Evolutionary conservation across 2,113 vertebrate species (phyloP).

Genomic region (Aplodontia rufa): DNA sequence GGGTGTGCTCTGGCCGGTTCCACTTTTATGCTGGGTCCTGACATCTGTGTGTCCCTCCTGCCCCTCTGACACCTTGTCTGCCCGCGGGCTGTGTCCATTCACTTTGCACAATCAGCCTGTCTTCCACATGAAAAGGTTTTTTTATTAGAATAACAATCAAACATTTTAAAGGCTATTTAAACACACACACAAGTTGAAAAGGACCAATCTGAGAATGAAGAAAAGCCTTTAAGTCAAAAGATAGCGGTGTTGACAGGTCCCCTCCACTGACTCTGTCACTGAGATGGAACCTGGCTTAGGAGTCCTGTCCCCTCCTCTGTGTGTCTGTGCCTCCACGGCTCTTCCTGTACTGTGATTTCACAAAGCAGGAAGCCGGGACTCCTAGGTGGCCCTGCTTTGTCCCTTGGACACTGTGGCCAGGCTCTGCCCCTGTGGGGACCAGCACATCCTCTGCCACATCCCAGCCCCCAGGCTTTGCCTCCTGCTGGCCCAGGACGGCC

Average conservation of each 20-base stretch:
- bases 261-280: neutral
- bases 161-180: too few relatives aligned
- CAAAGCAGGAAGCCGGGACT: neutral
- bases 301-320: too few relatives aligned
- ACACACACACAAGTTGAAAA: neutral
- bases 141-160: too few relatives aligned
- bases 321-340: too few relatives aligned
- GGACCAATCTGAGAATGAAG: neutral
- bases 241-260: fast-evolving
- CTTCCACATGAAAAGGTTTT: too few relatives aligned
- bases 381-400: neutral
- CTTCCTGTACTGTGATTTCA: neutral
- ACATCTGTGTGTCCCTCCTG: neutral
- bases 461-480: neutral
- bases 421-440: neutral
- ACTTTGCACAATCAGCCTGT: neutral
- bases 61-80: neutral
- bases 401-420: neutral
- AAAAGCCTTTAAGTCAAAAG: neutral
- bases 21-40: neutral
- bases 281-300: too few relatives aligned
- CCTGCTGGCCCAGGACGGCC: neutral
- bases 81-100: neutral
- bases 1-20: neutral
- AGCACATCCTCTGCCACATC: neutral